Evolutionary conservation across 2,113 vertebrate genomes (phyloP), one percentile per base, ranked within the genome.

Genomic region (Perca fluviatilis): DNA sequence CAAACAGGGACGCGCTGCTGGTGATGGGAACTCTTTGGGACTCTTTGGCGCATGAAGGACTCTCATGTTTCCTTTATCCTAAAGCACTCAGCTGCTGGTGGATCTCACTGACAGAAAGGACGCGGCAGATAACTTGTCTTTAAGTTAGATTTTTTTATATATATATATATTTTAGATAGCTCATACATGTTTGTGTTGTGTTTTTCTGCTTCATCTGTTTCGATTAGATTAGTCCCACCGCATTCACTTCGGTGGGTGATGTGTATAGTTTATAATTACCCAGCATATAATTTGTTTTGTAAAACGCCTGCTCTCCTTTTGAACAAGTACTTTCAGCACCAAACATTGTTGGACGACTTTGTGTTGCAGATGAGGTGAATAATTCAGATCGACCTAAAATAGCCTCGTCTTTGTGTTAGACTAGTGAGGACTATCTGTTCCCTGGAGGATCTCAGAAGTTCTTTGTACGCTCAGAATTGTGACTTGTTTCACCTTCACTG

Each of bases 1-100:
- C 33, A 56, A 77, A 83, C 62, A 23, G 27, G 71, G 76, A 77
- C 58, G 47, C 66, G 62, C 69, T 5, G 40, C 46, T 51, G 46
- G n/a, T 27, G 82, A 66, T 79, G 65, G 57, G 62, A 82, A 71
- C 61, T 80, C 49, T 47, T 21, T 56, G 36, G 61, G 2, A 47
- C 21, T 36, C 25, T 64, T 61, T 75, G 27, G 18, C 43, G 70
- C 79, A 56, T 62, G 67, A 75, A 60, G 77, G 53, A 84, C 71
- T 46, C 12, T 43, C 36, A 3, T 64, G 19, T 43, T 54, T 63
- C 1, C 11, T 54, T 69, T 58, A 16, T 10, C 2, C n/a, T 21
- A 27, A 21, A 30, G 25, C 25, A 54, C 1, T 33, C 46, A 19
- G 27, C 0, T 56, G 14, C 33, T 62, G 62, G 5, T 18, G 33